Evolutionary conservation across 2,113 vertebrate species (phyloP).

Genomic region (Engystomops pustulosus): DNA sequence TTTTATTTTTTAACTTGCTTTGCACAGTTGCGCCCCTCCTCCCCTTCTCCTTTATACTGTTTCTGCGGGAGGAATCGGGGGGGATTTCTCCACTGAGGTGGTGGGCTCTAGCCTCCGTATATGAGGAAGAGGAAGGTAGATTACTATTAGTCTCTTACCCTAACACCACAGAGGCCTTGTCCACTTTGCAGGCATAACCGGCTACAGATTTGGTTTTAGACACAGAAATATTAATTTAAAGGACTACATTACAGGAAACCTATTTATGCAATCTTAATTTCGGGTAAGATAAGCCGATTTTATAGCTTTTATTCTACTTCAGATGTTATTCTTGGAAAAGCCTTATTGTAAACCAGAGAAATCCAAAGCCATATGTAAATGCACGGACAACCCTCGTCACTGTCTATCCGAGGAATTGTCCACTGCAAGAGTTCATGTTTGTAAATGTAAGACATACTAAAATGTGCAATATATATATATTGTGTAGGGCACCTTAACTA

Average conservation of each 20-base stretch:
- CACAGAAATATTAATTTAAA: slow-evolving; percentile 7
- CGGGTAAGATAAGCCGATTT: slow-evolving; percentile 7
- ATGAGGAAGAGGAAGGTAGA: neutral
- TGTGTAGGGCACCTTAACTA: slow-evolving; percentile 36
- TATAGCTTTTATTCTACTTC: slow-evolving; percentile 38
- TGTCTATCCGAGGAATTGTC: neutral
- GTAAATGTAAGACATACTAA: slow-evolving; percentile 18
- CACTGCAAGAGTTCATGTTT: slow-evolving; percentile 6
- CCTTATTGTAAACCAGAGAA: neutral
- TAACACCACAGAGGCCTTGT: slow-evolving; percentile 16
- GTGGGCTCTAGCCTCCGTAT: neutral
- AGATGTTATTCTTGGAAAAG: slow-evolving; percentile 29
- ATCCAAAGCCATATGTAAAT: slow-evolving; percentile 48
- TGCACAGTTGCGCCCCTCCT: slow-evolving; percentile 22
- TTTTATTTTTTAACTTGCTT: slow-evolving; percentile 53
- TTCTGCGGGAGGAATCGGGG: slow-evolving; percentile 15
- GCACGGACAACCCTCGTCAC: neutral
- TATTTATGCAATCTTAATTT: slow-evolving; percentile 50
- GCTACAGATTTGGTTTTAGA: neutral
- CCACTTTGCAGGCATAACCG: neutral
- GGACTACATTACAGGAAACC: slow-evolving; percentile 24
- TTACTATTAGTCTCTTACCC: neutral
- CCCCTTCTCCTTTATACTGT: slow-evolving; percentile 2
- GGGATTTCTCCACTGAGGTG: neutral
- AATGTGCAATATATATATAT: slow-evolving; percentile 52